Evolutionary conservation across 2,888 invertebrate genomes (phyloP).

Genomic region (Tricholauxania praeusta): DNA sequence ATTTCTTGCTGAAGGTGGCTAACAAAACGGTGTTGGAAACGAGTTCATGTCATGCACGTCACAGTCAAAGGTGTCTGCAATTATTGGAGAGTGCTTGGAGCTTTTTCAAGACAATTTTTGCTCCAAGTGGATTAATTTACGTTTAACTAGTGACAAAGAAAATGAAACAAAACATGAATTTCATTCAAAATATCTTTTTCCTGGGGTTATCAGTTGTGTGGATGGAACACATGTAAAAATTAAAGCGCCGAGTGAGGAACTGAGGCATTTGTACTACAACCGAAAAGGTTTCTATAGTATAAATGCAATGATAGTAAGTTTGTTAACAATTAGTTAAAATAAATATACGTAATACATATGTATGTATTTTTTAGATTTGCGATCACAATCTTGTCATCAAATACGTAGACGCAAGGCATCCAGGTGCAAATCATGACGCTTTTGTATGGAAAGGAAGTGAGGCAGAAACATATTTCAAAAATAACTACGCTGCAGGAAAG

Average conservation of each 20-base stretch:
- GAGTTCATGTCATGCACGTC: too few species aligned
- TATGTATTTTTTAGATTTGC: not conserved
- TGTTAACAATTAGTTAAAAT: not conserved
- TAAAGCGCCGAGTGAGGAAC: not conserved
- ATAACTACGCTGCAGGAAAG: too few species aligned
- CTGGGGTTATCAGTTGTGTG: too few species aligned
- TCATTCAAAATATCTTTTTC: too few species aligned
- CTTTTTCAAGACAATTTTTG: not conserved
- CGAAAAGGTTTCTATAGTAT: not conserved
- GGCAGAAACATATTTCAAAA: too few species aligned
- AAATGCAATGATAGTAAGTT: constrained; percentile 8
- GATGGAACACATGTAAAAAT: not conserved
- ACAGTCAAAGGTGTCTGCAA: too few species aligned
- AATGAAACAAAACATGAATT: not conserved
- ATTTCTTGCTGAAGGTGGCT: too few species aligned
- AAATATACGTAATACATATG: not conserved
- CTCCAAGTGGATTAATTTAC: not conserved
- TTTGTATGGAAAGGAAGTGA: too few species aligned
- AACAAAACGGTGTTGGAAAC: too few species aligned
- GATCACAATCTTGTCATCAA: not conserved
- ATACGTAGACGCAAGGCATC: too few species aligned
- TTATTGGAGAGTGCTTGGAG: not conserved
- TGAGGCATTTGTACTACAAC: constrained; percentile 3
- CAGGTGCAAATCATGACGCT: too few species aligned
- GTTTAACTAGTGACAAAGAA: not conserved